phyloP scores from a whole-genome alignment of 1,140 invertebrate species.

The Cotesia typhae region DNA sequence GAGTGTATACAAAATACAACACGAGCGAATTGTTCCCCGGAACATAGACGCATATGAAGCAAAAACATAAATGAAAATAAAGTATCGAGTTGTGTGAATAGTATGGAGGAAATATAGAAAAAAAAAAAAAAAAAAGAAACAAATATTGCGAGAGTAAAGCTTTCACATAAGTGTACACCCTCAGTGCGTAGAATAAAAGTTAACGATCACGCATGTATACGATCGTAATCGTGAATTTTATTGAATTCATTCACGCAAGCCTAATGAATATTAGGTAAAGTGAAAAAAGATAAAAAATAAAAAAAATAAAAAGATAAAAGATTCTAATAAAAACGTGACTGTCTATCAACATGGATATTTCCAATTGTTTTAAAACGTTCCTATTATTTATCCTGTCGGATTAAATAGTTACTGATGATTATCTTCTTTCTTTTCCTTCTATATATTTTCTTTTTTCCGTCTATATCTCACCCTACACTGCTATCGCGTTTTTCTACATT shows the following conservation, averaged over 20 bases:
- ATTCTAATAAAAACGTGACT: conserved; percentile 7
- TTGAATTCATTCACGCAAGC: conserved; percentile 14
- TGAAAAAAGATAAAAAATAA: conserved; percentile 23
- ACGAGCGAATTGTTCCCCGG: not conserved
- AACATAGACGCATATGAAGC: conserved; percentile 13
- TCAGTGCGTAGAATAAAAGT: conserved; percentile 33
- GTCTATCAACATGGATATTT: conserved; percentile 4
- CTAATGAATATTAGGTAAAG: not conserved
- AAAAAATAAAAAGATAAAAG: not conserved
- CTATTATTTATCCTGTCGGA: conserved; percentile 7
- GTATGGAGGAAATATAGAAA: no score
- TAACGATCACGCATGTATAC: conserved; percentile 28
- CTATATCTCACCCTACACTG: not conserved
- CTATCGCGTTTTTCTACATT: not conserved
- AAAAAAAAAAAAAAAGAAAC: no score
- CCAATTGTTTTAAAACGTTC: conserved; percentile 27
- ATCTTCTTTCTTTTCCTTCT: conserved; percentile 5
- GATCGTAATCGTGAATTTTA: conserved; percentile 36
- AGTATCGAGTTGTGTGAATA: conserved; percentile 25
- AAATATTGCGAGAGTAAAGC: no score
- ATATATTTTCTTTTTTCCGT: not conserved
- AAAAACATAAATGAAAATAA: conserved; percentile 24
- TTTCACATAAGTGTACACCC: conserved; percentile 11
- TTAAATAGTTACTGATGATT: conserved; percentile 24
- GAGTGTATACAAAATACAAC: conserved; percentile 17